These are phyloP conservation scores for Uromys caudimaculatus DNA, from an alignment of 2,797 vertebrate species.

Conservation along the genomic window DNA sequence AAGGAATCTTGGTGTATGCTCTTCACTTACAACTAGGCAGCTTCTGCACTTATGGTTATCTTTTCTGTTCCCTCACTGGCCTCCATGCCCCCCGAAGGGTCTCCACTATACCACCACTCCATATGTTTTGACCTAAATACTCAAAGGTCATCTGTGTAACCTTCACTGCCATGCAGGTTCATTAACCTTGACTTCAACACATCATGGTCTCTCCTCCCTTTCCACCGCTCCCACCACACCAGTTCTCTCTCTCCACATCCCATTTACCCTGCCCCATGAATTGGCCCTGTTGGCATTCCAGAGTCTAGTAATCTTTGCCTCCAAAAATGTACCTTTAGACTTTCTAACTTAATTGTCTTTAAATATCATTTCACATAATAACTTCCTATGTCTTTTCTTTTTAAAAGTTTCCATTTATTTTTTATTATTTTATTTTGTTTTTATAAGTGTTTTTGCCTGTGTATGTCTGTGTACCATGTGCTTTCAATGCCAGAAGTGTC, in stretches of 20 bases:
- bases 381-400: neutral
- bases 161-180: fast-evolving
- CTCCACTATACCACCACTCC: neutral
- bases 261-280: fast-evolving
- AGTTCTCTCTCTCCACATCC: neutral
- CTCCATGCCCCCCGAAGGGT: neutral
- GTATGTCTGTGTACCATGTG: neutral
- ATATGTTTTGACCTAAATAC: neutral
- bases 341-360: neutral
- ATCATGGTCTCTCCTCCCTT: fast-evolving
- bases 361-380: neutral
- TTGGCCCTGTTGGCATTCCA: neutral
- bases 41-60: neutral
- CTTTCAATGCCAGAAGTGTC: neutral
- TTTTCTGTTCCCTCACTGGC: no score
- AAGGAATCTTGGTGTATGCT: neutral
- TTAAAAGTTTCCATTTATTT: neutral
- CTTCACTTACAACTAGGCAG: neutral
- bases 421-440: neutral
- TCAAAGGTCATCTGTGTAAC: neutral
- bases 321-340: neutral
- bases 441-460: neutral
- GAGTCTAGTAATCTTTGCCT: neutral
- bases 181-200: neutral
- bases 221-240: no score